These are phyloP conservation scores for Drosophila cardini DNA, from an alignment of 1,140 invertebrate genomes.

Conservation along the genomic window DNA sequence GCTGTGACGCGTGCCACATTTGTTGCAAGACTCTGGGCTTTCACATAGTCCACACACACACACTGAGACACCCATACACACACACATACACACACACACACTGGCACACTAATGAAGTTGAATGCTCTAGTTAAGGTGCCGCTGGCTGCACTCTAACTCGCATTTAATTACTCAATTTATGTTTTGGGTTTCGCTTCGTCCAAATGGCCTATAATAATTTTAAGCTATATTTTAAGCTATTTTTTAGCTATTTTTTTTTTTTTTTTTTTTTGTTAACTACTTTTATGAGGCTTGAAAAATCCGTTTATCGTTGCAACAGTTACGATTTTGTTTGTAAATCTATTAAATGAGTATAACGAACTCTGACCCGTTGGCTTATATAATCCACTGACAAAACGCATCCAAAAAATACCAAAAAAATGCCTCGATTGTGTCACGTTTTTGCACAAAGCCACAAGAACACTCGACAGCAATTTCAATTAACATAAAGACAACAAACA, in stretches of 20 bases:
- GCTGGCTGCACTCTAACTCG: slow-evolving; percentile 28
- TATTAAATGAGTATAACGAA: slow-evolving; percentile 16
- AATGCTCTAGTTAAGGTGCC: slow-evolving; percentile 67
- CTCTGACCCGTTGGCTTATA: slow-evolving; percentile 18
- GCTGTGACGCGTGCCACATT: slow-evolving; percentile 49
- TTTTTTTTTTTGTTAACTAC: background rate
- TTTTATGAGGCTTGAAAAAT: slow-evolving; percentile 44
- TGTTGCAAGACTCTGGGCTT: slow-evolving; percentile 38
- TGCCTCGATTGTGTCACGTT: background rate
- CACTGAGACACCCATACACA: no score
- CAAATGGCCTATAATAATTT: slow-evolving; percentile 11
- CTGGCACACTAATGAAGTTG: slow-evolving; percentile 33
- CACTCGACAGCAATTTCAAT: slow-evolving; percentile 7
- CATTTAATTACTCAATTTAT: slow-evolving; percentile 63
- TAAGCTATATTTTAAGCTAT: no score
- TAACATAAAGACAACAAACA: slow-evolving; percentile 13
- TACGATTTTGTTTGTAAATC: background rate
- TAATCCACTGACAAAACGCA: slow-evolving; percentile 9
- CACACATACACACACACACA: no score
- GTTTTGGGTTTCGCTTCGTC: slow-evolving; percentile 19
- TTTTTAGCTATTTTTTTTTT: background rate
- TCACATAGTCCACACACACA: slow-evolving; percentile 31
- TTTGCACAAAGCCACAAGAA: background rate
- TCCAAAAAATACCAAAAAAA: background rate
- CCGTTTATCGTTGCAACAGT: slow-evolving; percentile 35